phyloP scores from a whole-genome alignment of 2,888 invertebrate species.

The Scaptomyza polygonia region DNA sequence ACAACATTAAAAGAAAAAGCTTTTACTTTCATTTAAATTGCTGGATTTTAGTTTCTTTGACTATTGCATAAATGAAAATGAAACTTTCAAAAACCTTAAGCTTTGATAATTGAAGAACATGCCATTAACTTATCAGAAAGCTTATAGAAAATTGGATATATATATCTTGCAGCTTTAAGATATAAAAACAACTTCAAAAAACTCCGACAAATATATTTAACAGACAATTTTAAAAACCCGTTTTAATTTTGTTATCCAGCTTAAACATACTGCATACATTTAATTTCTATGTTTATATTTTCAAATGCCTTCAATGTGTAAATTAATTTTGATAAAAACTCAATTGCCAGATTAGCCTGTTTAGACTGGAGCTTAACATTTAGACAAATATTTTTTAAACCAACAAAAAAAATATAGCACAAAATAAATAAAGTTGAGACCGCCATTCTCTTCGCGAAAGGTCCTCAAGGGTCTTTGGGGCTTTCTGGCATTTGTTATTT shows the following conservation, averaged over 20 bases:
- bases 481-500: slow-evolving; percentile 34
- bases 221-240: neutral
- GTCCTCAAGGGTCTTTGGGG: slow-evolving; percentile 5
- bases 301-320: slow-evolving; percentile 3
- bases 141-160: too few relatives aligned
- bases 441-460: slow-evolving; percentile 2
- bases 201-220: too few relatives aligned
- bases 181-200: neutral
- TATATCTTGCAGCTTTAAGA: too few relatives aligned
- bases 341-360: slow-evolving; percentile 45
- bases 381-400: slow-evolving; percentile 44
- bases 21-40: too few relatives aligned
- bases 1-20: too few relatives aligned
- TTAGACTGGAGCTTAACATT: slow-evolving; percentile 42
- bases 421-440: slow-evolving; percentile 1
- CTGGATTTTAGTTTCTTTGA: too few relatives aligned
- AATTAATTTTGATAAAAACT: slow-evolving; percentile 20
- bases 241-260: neutral
- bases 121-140: neutral
- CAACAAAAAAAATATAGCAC: neutral
- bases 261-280: neutral
- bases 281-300: slow-evolving; percentile 1
- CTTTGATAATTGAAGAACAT: neutral
- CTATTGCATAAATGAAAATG: too few relatives aligned
- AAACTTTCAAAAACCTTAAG: too few relatives aligned